phyloP scores from a whole-genome alignment of 2,888 invertebrate species.

The Cyclophora albipunctata region DNA sequence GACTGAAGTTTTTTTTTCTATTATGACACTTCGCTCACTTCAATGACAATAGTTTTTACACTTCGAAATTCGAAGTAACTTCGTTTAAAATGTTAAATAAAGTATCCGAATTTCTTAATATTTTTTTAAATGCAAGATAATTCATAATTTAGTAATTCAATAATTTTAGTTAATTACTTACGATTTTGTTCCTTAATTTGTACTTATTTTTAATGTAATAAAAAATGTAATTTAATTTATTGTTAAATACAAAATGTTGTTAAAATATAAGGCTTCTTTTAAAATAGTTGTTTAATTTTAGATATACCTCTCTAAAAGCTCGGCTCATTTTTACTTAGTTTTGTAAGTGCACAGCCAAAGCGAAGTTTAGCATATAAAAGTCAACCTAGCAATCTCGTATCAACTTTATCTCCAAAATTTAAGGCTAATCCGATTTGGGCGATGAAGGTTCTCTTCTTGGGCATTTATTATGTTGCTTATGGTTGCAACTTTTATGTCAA shows the following conservation, averaged over 20 bases:
- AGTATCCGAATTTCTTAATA: too few relatives aligned
- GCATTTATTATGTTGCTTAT: too few relatives aligned
- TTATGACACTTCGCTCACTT: conserved; percentile 7
- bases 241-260: conserved; percentile 63
- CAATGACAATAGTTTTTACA: conserved; percentile 14
- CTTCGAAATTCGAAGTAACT: not conserved
- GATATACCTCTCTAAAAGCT: not conserved
- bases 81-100: too few relatives aligned
- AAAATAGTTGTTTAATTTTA: conserved; percentile 26
- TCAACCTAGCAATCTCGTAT: too few relatives aligned
- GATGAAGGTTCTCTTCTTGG: too few relatives aligned
- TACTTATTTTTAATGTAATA: conserved; percentile 45
- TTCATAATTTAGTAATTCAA: conserved; percentile 1
- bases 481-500: too few relatives aligned
- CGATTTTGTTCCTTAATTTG: conserved; percentile 54
- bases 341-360: too few relatives aligned
- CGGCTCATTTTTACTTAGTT: too few relatives aligned
- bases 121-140: conserved; percentile 1
- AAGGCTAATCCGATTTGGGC: too few relatives aligned
- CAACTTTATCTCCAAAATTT: too few relatives aligned
- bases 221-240: conserved; percentile 48
- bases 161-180: conserved; percentile 22
- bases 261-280: conserved; percentile 54
- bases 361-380: too few relatives aligned
- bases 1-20: conserved; percentile 35